phyloP scores from a whole-genome alignment of 2,113 vertebrate species.

The Vidua macroura region DNA sequence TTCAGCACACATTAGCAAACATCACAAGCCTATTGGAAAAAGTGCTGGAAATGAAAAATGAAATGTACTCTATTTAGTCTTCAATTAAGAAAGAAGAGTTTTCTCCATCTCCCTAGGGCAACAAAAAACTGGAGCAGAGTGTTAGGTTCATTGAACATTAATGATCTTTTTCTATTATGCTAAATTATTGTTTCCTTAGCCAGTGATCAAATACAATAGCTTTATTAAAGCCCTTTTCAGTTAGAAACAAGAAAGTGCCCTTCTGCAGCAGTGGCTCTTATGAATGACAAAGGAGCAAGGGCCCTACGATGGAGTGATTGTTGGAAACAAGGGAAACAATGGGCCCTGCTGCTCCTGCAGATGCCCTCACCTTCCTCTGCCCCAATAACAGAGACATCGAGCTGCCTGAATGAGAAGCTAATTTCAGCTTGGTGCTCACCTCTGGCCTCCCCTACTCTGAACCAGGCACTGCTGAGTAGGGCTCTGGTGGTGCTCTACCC shows the following conservation, averaged over 20 bases:
- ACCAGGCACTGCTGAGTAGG: neutral
- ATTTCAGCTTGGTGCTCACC: neutral
- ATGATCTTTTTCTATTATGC: slow-evolving; percentile 70
- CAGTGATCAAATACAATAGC: slow-evolving; percentile 75
- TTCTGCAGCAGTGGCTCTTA: slow-evolving; percentile 7
- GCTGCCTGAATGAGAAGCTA: neutral
- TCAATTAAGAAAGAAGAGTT: slow-evolving; percentile 70
- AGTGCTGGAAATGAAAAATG: slow-evolving; percentile 68
- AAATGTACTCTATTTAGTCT: slow-evolving; percentile 68
- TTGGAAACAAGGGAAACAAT: neutral
- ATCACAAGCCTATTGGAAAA: slow-evolving; percentile 65
- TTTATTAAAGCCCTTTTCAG: slow-evolving; percentile 72
- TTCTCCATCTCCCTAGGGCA: slow-evolving; percentile 64
- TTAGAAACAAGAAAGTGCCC: slow-evolving; percentile 44
- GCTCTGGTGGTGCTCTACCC: neutral
- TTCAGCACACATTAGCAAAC: slow-evolving; percentile 41
- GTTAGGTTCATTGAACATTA: slow-evolving; percentile 71
- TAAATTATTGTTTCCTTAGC: slow-evolving; percentile 72
- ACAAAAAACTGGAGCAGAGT: slow-evolving; percentile 66
- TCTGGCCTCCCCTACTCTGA: neutral
- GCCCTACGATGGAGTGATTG: neutral
- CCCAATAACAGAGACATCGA: neutral
- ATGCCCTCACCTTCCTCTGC: neutral
- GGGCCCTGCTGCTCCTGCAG: neutral
- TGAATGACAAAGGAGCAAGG: slow-evolving; percentile 1